Percentiles rank a stretch among this genome's conserved stretches.
Conservation (phyloP, 2,113 vertebrate species). For the Salminus brasiliensis region DNA sequence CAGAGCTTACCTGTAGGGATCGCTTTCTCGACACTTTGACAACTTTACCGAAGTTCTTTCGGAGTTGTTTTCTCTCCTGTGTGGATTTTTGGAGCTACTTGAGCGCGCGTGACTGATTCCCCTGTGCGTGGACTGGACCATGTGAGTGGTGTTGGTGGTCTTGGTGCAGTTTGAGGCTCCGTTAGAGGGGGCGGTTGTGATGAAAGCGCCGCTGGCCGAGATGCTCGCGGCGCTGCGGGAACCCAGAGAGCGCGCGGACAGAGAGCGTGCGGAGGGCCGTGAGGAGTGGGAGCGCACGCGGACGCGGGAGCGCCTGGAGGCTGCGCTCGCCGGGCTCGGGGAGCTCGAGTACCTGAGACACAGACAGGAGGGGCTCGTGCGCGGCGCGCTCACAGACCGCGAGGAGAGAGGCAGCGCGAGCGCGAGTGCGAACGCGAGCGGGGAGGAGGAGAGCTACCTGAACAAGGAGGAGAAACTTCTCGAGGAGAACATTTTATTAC, state of each 20-base stretch:
- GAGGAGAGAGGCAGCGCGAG: constrained; percentile 42
- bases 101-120: neutral
- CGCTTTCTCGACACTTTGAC: neutral
- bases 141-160: neutral
- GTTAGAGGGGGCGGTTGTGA: neutral
- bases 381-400: constrained; percentile 67
- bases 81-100: neutral
- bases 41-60: neutral
- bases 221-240: constrained; percentile 55
- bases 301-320: constrained; percentile 85
- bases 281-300: constrained; percentile 76
- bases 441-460: constrained; percentile 62
- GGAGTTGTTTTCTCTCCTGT: neutral
- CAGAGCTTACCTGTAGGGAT: neutral
- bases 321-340: constrained; percentile 82
- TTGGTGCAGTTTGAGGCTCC: neutral
- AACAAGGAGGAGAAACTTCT: constrained; percentile 87
- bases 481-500: constrained; percentile 89
- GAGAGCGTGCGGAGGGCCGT: constrained; percentile 72
- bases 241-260: constrained; percentile 75
- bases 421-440: constrained; percentile 16
- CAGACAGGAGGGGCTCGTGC: constrained; percentile 85
- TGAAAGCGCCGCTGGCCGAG: constrained; percentile 58
- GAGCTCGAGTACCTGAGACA: constrained; percentile 85
- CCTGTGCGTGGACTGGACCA: neutral